Conservation (phyloP, 2,888 invertebrate genomes). For the Thereva nobilitata region DNA sequence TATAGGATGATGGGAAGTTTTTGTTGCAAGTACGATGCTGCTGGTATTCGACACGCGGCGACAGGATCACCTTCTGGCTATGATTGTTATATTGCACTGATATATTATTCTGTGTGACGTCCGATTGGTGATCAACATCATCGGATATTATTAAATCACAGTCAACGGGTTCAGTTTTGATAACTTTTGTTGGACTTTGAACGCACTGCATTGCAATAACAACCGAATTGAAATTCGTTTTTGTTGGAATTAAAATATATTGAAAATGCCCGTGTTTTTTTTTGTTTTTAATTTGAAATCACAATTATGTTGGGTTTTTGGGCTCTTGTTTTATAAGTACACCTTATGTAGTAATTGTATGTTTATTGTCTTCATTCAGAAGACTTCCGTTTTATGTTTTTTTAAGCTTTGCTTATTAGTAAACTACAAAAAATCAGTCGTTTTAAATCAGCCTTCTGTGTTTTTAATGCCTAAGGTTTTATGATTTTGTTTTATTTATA, state of each 20-base stretch:
- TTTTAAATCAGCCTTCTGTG: constrained; percentile 41
- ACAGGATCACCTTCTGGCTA: constrained; percentile 54
- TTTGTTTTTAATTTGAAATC: too few species aligned
- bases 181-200: constrained; percentile 50
- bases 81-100: constrained; percentile 42
- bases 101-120: constrained; percentile 6
- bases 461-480: constrained; percentile 11
- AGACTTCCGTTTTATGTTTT: neutral
- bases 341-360: neutral
- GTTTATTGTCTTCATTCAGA: neutral
- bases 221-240: neutral
- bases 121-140: constrained; percentile 1
- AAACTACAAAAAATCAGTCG: constrained; percentile 46
- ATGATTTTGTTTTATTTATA: too few species aligned
- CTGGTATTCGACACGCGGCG: constrained; percentile 54
- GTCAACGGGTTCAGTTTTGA: constrained; percentile 56
- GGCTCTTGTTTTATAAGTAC: constrained; percentile 30
- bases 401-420: too few species aligned
- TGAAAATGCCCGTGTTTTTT: constrained; percentile 33
- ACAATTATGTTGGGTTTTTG: too few species aligned
- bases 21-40: constrained; percentile 23
- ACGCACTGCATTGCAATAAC: constrained; percentile 51
- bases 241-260: constrained; percentile 17
- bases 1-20: constrained; percentile 6
- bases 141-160: constrained; percentile 49